A percentile compares a stretch with the other conserved stretches of the same genome.
Evolutionary conservation across 2,888 invertebrate genomes (phyloP).

Genomic region (Cataglyphis altisquamis): DNA sequence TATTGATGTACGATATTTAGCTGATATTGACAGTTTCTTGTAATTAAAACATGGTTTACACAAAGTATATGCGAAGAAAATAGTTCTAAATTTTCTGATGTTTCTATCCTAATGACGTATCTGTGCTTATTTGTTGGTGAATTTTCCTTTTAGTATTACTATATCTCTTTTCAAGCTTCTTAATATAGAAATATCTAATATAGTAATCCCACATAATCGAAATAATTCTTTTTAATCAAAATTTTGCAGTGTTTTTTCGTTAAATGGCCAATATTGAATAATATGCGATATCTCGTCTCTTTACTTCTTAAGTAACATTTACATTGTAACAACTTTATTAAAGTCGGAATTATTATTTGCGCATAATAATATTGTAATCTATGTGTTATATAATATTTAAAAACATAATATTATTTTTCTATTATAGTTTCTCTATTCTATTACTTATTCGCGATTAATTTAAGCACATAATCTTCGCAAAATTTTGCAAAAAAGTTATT

Average conservation of each 20-base stretch:
- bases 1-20: slow-evolving; percentile 47
- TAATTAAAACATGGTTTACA: slow-evolving; percentile 39
- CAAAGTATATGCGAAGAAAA: slow-evolving; percentile 27
- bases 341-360: slow-evolving; percentile 40
- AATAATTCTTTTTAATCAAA: slow-evolving; percentile 48
- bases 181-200: slow-evolving; percentile 59
- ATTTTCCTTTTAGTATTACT: slow-evolving; percentile 35
- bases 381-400: slow-evolving; percentile 36
- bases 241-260: slow-evolving; percentile 53
- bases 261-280: slow-evolving; percentile 50
- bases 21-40: slow-evolving; percentile 46
- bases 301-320: slow-evolving; percentile 50
- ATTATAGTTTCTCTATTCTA: slow-evolving; percentile 31
- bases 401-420: slow-evolving; percentile 52
- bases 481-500: slow-evolving; percentile 8
- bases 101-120: slow-evolving; percentile 34
- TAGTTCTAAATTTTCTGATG: slow-evolving; percentile 34
- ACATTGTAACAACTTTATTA: slow-evolving; percentile 39
- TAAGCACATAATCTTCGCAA: slow-evolving; percentile 38
- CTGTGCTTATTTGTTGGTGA: slow-evolving; percentile 27
- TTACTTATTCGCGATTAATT: slow-evolving; percentile 44
- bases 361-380: slow-evolving; percentile 53
- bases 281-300: slow-evolving; percentile 43
- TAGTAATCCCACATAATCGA: slow-evolving; percentile 28
- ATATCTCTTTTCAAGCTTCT: slow-evolving; percentile 48